Evolutionary conservation across 2,797 vertebrate species (phyloP).

Genomic region (Chelonia mydas): DNA sequence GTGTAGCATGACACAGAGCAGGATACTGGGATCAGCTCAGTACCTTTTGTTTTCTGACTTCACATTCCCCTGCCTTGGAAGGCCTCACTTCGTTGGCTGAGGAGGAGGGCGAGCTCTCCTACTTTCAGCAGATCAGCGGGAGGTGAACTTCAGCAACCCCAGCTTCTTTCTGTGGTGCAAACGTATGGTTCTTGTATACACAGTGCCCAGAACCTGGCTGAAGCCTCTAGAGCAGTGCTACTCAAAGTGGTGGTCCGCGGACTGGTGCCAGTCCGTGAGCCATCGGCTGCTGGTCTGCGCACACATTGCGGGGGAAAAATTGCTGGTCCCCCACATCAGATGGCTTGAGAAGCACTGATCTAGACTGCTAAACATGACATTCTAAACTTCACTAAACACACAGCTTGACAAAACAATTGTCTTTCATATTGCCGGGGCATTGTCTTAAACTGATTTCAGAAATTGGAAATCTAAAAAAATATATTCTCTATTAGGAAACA

Average conservation of each 20-base stretch:
- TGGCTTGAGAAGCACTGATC: neutral
- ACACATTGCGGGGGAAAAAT: too few species aligned
- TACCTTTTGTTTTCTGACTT: conserved; percentile 2
- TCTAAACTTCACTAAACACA: rapidly evolving
- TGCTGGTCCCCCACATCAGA: too few species aligned
- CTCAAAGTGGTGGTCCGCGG: too few species aligned
- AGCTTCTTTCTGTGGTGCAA: neutral
- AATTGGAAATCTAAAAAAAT: neutral
- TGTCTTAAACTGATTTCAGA: conserved; percentile 14
- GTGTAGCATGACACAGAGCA: neutral
- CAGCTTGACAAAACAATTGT: neutral
- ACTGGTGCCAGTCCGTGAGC: too few species aligned
- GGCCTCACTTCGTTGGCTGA: neutral
- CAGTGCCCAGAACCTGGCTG: neutral
- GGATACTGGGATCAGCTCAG: neutral
- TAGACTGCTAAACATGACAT: neutral
- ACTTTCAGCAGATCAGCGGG: neutral
- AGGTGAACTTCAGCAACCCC: neutral
- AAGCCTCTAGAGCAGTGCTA: neutral
- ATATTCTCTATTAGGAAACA: conserved; percentile 4
- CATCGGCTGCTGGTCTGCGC: too few species aligned
- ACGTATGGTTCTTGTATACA: neutral
- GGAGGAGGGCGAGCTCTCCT: neutral
- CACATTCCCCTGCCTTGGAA: neutral
- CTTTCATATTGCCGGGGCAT: neutral